Evolutionary conservation across 2,888 invertebrate genomes (phyloP), one percentile per base, ranked within the genome.

Genomic region (Lapara coniferarum): DNA sequence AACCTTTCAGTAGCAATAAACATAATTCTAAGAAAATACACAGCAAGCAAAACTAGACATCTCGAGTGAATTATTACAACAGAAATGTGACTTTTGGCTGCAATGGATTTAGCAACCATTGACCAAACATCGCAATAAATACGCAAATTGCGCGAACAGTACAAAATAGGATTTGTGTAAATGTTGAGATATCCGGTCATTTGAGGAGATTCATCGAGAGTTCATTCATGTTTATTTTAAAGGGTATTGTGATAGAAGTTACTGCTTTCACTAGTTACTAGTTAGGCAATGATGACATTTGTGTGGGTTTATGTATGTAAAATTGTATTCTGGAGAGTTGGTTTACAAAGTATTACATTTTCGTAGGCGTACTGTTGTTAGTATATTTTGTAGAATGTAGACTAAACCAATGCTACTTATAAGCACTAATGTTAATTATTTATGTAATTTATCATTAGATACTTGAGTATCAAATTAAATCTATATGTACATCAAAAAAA

Each of bases 11-110:
- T 46, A 63, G 63, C 44, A 59, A 59, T 63, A 63, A 19, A 63
- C 59, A 63, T 49, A 19, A 63, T 19, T 10, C 63, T 46, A 19
- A 25, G 63, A 63, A 59, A 63, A 63, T 46, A 49, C 58, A 16
- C 63, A 49, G 13, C 19, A 63, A 46, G 63, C 49, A 12, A 46
- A 13, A 16, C 13, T 63, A 63, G 63, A 49, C 63, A 63, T 63
- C 63, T 63, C 63, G 63, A 63, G 63, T 63, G 49, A 63, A 63
- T 63, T 63, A 63, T 63, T 63, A 46, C 63, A 63, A 63, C 63
- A 63, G 63, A 13, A 49, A 46, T 19, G 63, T 16, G 63, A 63
- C 63, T 63, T 63, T 63, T 63, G 63, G 63, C 49, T 63, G 49
- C 49, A 63, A 49, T 63, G 49, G 49, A 63, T 63, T 63, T 63